These are phyloP conservation scores for Helleia helle DNA, from an alignment of 2,888 invertebrate species.

Conservation along the genomic window DNA sequence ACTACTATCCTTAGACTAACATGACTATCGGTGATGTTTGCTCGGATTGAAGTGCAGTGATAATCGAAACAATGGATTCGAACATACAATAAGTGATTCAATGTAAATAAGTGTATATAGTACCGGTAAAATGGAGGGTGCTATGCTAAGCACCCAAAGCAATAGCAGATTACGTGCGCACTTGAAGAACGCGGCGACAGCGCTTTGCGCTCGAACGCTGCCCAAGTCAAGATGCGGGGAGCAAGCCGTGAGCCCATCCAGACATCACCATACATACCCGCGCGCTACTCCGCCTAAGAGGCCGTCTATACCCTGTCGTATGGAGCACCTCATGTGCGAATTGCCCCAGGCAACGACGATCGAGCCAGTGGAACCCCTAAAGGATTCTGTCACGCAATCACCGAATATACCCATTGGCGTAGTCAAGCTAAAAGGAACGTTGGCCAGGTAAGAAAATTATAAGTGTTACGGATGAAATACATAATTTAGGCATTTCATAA, in stretches of 20 bases:
- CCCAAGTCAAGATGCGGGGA: conserved; percentile 61
- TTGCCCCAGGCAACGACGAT: conserved; percentile 30
- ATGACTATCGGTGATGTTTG: conserved; percentile 15
- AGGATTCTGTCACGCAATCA: conserved; percentile 29
- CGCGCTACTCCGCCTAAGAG: conserved; percentile 52
- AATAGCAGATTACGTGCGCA: conserved; percentile 60
- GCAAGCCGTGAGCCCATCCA: conserved; percentile 36
- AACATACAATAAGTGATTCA: conserved; percentile 43
- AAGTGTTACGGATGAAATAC: not conserved
- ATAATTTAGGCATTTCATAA: no score
- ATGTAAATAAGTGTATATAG: conserved; percentile 11
- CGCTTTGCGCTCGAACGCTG: conserved; percentile 59
- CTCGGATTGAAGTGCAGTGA: conserved; percentile 9
- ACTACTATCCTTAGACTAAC: conserved; percentile 10
- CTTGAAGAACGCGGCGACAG: conserved; percentile 64
- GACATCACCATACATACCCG: conserved; percentile 64
- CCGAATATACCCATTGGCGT: conserved; percentile 37
- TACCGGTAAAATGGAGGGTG: conserved; percentile 60
- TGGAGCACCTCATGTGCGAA: conserved; percentile 47
- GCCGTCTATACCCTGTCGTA: conserved; percentile 46
- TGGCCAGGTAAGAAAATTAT: conserved; percentile 46
- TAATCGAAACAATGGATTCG: conserved; percentile 37
- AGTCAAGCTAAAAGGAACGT: conserved; percentile 47
- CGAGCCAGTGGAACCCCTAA: conserved; percentile 34
- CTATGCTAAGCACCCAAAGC: conserved; percentile 62